Evolutionary conservation across 2,888 invertebrate genomes (phyloP).

Genomic region (Rambutsinella grinnellia): DNA sequence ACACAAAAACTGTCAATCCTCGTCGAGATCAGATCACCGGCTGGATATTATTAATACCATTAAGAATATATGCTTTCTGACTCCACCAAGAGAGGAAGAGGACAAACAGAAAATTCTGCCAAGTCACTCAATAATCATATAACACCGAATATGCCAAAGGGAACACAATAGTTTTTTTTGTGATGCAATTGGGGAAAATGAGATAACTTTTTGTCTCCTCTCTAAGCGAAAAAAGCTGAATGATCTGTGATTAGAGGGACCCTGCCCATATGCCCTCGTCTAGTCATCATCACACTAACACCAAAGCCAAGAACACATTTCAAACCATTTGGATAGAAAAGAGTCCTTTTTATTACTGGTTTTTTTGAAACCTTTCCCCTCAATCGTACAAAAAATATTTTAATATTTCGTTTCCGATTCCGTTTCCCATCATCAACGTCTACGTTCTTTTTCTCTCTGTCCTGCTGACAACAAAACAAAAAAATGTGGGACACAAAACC

Average conservation of each 20-base stretch:
- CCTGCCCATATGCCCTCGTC: neutral
- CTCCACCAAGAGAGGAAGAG: neutral
- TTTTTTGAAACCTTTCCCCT: neutral
- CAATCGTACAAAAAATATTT: neutral
- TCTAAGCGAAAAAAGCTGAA: neutral
- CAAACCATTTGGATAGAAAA: neutral
- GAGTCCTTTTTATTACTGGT: neutral
- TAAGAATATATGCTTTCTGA: neutral
- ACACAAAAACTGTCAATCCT: conserved; percentile 45
- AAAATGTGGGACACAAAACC: neutral
- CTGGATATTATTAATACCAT: conserved; percentile 4
- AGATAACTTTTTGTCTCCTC: neutral
- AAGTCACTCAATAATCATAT: conserved; percentile 50
- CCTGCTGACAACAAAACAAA: conserved; percentile 21
- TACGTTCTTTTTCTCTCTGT: too few relatives aligned
- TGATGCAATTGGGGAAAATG: neutral
- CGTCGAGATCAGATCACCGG: neutral
- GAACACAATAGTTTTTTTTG: neutral
- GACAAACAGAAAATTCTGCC: conserved; percentile 36
- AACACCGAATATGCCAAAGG: conserved; percentile 8
- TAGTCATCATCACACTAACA: neutral
- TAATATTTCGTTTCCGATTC: neutral
- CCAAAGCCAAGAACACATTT: neutral
- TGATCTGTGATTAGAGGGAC: neutral
- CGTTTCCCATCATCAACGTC: neutral